A percentile compares a stretch with the other conserved stretches of the same genome.
These are phyloP conservation scores for Saccostrea echinata DNA, from an alignment of 1,140 invertebrate species.

Conservation along the genomic window DNA sequence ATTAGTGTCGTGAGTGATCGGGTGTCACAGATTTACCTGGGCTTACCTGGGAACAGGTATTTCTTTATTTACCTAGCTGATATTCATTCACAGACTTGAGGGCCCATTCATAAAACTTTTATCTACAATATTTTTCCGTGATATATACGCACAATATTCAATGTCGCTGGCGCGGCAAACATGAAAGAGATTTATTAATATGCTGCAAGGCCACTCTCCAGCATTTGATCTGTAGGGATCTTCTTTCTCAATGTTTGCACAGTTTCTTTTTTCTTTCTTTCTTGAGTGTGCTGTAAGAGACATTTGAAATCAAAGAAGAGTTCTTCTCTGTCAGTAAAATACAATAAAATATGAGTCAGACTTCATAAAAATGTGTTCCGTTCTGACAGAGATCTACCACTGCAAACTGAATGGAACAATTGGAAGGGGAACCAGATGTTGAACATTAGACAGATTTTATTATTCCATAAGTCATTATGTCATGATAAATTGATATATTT, in stretches of 20 bases:
- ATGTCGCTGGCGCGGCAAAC: constrained; percentile 1
- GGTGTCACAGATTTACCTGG: constrained; percentile 1
- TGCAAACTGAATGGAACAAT: constrained; percentile 31
- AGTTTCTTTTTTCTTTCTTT: constrained; percentile 33
- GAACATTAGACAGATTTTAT: not conserved
- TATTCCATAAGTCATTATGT: not conserved
- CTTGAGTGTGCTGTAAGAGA: not conserved
- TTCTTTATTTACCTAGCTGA: constrained; percentile 34
- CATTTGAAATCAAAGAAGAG: constrained; percentile 27
- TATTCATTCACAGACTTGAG: constrained; percentile 30
- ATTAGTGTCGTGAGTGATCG: constrained; percentile 16
- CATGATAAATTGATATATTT: constrained; percentile 26
- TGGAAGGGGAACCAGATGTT: constrained; percentile 16
- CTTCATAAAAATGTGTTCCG: not conserved
- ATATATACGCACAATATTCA: constrained; percentile 38
- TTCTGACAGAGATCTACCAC: not conserved
- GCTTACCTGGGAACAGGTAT: constrained; percentile 33
- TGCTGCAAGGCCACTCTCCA: constrained; percentile 10
- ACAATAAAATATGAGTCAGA: constrained; percentile 39
- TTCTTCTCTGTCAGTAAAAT: constrained; percentile 26
- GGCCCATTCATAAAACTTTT: constrained; percentile 33
- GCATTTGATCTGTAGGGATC: constrained; percentile 10
- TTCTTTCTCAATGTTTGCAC: not conserved
- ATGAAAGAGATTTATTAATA: constrained; percentile 26
- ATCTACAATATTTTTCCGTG: constrained; percentile 29